Conservation (phyloP, 1,140 invertebrate genomes). For the Schlechtendalia chinensis region DNA sequence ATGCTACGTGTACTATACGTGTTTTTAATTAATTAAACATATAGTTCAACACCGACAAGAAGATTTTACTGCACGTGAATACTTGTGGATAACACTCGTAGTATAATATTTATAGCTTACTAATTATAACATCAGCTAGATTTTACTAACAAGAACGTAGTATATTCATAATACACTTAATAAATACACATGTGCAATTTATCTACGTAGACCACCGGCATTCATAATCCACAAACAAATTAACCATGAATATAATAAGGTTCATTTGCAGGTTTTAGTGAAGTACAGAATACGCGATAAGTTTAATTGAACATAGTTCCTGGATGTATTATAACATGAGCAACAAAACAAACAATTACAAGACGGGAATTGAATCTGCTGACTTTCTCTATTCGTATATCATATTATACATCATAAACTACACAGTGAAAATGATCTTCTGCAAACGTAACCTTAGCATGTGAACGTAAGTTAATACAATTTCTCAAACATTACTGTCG, state of each 20-base stretch:
- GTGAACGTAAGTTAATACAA: neutral
- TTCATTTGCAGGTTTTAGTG: neutral
- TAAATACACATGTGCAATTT: neutral
- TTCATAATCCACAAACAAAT: neutral
- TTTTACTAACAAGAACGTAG: neutral
- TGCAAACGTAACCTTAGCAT: neutral
- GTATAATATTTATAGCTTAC: too few relatives aligned
- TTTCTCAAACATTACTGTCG: neutral
- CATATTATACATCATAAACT: neutral
- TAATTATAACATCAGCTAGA: too few relatives aligned
- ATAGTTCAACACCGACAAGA: too few relatives aligned
- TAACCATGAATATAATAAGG: neutral
- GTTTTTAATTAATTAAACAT: too few relatives aligned
- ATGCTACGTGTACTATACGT: too few relatives aligned
- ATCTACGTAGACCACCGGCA: neutral
- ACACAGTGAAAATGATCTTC: neutral
- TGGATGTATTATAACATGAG: neutral
- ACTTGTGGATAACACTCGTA: too few relatives aligned
- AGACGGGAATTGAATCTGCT: neutral
- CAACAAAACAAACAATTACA: neutral
- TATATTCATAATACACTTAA: neutral
- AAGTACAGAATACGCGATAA: neutral
- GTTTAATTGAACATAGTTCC: neutral
- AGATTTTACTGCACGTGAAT: too few relatives aligned
- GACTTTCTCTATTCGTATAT: neutral